These are phyloP conservation scores for Bolinopsis microptera DNA, from an alignment of 37 sponge, comb jelly and placozoan species.

Conservation along the genomic window DNA sequence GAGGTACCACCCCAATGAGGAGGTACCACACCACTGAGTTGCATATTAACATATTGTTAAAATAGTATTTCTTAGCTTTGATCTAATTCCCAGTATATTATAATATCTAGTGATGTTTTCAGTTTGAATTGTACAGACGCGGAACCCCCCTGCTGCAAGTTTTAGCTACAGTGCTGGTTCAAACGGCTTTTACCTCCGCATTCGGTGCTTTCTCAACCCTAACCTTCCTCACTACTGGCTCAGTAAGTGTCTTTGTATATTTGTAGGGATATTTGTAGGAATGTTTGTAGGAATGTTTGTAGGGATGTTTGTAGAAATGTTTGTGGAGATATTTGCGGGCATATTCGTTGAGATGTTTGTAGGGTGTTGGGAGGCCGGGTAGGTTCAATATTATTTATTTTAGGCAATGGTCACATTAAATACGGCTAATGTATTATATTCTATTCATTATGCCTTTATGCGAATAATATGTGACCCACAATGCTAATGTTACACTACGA, in stretches of 20 bases:
- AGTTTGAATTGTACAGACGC: background rate
- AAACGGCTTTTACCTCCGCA: slow-evolving; percentile 5
- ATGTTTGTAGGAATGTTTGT: background rate
- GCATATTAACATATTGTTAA: too few species aligned
- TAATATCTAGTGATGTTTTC: background rate
- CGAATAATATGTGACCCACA: too few species aligned
- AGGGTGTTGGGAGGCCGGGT: too few species aligned
- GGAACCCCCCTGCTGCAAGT: background rate
- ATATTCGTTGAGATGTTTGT: background rate
- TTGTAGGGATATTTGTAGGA: background rate
- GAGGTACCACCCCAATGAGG: too few species aligned
- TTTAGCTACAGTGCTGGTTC: background rate
- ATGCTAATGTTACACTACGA: too few species aligned
- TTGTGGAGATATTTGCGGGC: background rate
- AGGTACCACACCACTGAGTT: too few species aligned
- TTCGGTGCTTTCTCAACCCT: slow-evolving; percentile 46
- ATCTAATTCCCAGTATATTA: too few species aligned
- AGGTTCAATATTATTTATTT: too few species aligned
- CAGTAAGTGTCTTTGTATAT: slow-evolving; percentile 15
- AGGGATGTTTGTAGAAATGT: background rate
- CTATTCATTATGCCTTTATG: too few species aligned
- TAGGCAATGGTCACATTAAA: too few species aligned
- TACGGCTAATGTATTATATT: too few species aligned
- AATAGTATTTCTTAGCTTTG: too few species aligned
- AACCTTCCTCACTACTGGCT: slow-evolving; percentile 18